These are phyloP conservation scores for Linnaemya tessellans DNA, from an alignment of 2,888 invertebrate species.

Conservation along the genomic window DNA sequence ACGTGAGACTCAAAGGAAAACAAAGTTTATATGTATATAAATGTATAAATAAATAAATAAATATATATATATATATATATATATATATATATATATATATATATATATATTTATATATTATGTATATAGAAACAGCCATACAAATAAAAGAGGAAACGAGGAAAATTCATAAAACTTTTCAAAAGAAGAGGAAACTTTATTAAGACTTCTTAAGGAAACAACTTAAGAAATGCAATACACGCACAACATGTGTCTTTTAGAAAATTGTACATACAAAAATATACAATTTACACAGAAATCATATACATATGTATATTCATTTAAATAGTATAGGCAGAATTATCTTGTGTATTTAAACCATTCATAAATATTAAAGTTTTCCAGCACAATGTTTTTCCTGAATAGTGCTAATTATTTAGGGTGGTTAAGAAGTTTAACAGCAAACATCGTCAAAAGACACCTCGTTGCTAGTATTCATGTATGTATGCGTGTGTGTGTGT, in stretches of 20 bases:
- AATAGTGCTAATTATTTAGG: conserved; percentile 82
- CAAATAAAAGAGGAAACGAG: not conserved
- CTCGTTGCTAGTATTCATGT: not conserved
- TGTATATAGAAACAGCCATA: not conserved
- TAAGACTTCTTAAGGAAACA: conserved; percentile 31
- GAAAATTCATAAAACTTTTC: conserved; percentile 6
- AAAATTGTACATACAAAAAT: conserved; percentile 2
- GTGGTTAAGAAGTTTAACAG: conserved; percentile 76
- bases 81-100: not conserved
- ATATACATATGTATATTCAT: conserved; percentile 24
- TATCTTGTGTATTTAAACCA: conserved; percentile 11
- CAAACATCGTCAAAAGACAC: conserved; percentile 48
- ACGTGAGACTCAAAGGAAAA: conserved; percentile 12
- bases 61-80: no score
- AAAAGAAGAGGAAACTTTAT: conserved; percentile 21
- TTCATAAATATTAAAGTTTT: conserved; percentile 50
- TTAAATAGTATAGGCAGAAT: not conserved
- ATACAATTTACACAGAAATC: not conserved
- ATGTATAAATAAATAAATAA: not conserved
- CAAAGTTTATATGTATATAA: not conserved
- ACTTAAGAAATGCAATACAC: conserved; percentile 41
- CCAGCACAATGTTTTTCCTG: conserved; percentile 74
- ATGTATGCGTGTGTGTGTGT: not conserved
- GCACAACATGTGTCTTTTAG: conserved; percentile 38
- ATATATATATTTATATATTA: no score